Evolutionary conservation across 2,797 vertebrate genomes (phyloP).

Genomic region (Channa striata): DNA sequence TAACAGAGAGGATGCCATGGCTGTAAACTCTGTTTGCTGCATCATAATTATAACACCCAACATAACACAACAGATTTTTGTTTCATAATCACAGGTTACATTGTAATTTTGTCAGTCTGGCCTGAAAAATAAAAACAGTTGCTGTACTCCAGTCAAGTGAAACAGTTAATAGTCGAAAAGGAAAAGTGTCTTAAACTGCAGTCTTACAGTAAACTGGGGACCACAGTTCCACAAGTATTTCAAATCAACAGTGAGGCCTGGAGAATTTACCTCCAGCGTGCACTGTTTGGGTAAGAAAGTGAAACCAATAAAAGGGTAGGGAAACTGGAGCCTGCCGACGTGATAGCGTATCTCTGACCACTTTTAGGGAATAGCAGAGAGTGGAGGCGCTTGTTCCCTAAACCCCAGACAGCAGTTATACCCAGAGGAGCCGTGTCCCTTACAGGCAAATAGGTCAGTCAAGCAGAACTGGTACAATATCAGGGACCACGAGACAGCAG

Average conservation of each 20-base stretch:
- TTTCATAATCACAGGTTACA: neutral
- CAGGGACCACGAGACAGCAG: constrained; percentile 42
- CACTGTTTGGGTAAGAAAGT: constrained; percentile 18
- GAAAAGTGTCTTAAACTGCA: constrained; percentile 17
- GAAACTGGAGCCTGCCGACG: constrained; percentile 21
- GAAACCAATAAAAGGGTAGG: constrained; percentile 16
- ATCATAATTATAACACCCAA: too few relatives aligned
- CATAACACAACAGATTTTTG: too few relatives aligned
- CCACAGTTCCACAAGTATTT: constrained; percentile 19
- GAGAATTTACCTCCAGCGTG: constrained; percentile 18
- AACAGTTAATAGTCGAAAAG: constrained; percentile 20
- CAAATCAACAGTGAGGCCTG: neutral
- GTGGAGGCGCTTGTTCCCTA: constrained; percentile 37
- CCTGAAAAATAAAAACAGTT: neutral
- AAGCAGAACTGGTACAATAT: constrained; percentile 55
- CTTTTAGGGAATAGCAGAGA: constrained; percentile 62
- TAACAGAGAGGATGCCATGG: too few relatives aligned
- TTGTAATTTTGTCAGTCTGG: constrained; percentile 2
- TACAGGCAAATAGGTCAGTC: constrained; percentile 52
- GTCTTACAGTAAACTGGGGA: constrained; percentile 18
- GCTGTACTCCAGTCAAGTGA: neutral
- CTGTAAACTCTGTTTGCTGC: too few relatives aligned
- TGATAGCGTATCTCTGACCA: constrained; percentile 55
- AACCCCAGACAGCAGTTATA: constrained; percentile 63
- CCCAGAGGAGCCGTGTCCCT: constrained; percentile 35